These are phyloP conservation scores for Zalophus californianus DNA, from an alignment of 2,797 vertebrate species.

Conservation along the genomic window DNA sequence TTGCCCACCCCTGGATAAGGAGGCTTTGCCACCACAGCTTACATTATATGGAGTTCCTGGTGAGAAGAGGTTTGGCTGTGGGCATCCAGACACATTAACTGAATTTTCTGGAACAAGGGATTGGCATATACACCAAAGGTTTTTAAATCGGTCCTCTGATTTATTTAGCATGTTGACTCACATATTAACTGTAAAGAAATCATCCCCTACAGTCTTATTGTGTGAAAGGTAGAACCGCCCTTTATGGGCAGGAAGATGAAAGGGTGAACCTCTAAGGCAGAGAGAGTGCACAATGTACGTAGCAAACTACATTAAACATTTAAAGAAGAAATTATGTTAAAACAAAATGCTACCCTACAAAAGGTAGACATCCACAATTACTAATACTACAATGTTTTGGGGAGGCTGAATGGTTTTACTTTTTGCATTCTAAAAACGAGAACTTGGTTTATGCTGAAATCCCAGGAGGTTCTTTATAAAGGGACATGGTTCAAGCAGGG, in stretches of 20 bases:
- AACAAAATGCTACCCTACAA: constrained; percentile 73
- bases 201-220: constrained; percentile 66
- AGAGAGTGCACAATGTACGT: constrained; percentile 72
- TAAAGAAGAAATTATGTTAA: constrained; percentile 77
- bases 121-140: constrained; percentile 52
- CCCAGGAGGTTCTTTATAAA: neutral
- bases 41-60: constrained; percentile 18
- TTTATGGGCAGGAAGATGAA: constrained; percentile 60
- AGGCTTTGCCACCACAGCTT: neutral
- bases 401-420: neutral
- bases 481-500: neutral
- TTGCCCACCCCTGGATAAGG: neutral
- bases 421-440: neutral
- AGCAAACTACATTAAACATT: constrained; percentile 74
- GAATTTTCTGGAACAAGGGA: constrained; percentile 67
- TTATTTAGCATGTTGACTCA: constrained; percentile 26
- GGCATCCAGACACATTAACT: constrained; percentile 46
- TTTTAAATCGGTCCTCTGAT: constrained; percentile 65
- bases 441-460: neutral
- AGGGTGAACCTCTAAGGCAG: constrained; percentile 15
- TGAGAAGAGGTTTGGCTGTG: constrained; percentile 39
- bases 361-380: constrained; percentile 68
- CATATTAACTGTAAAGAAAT: constrained; percentile 74
- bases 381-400: constrained; percentile 48
- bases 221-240: constrained; percentile 51